phyloP scores from a whole-genome alignment of 2,888 invertebrate genomes.

The Sphaerophoria taeniata region DNA sequence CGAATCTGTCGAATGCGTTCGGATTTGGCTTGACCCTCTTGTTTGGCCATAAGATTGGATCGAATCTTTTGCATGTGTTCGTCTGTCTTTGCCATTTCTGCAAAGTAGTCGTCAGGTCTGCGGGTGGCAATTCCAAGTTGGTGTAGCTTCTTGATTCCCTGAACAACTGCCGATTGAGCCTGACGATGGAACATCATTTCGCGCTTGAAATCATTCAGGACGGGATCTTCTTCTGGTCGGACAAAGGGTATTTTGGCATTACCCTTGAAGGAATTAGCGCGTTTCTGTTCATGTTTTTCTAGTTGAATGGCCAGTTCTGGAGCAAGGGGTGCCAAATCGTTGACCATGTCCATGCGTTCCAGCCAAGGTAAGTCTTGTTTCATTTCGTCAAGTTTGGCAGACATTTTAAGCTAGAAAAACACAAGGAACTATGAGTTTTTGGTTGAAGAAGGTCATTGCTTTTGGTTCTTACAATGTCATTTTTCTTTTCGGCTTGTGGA shows the following conservation, averaged over 20 bases:
- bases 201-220: constrained; percentile 95
- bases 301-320: constrained; percentile 92
- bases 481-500: constrained; percentile 85
- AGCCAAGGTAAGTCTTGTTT: constrained; percentile 91
- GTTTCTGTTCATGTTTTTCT: constrained; percentile 89
- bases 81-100: constrained; percentile 99
- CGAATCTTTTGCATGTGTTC: constrained; percentile 98
- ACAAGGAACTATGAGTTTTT: background rate
- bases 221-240: constrained; percentile 88
- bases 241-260: constrained; percentile 87
- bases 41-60: constrained; percentile 91
- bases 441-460: background rate
- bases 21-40: constrained; percentile 92
- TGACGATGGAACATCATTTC: constrained; percentile 95
- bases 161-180: constrained; percentile 93
- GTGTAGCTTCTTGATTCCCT: constrained; percentile 91
- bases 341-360: constrained; percentile 92
- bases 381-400: constrained; percentile 88
- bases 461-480: constrained; percentile 88
- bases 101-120: constrained; percentile 98
- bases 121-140: constrained; percentile 90
- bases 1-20: constrained; percentile 96
- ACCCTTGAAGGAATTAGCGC: constrained; percentile 87
- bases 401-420: constrained; percentile 83
- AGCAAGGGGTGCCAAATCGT: constrained; percentile 90